Base-by-base conservation (phyloP, 1,140 invertebrate genomes). In the Saccostrea glomerata region DNA sequence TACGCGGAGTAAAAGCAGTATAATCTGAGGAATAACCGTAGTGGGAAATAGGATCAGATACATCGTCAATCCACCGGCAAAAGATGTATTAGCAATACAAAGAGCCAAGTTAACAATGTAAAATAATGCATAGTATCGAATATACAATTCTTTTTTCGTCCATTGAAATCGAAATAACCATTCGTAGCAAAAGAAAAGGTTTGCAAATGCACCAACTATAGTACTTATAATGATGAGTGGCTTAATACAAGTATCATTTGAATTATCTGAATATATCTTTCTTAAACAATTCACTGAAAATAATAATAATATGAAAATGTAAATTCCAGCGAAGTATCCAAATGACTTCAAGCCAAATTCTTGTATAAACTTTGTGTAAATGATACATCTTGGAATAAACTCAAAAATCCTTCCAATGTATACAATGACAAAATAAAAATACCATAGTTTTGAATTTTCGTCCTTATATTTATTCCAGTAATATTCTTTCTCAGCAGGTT, bases 141-240 rank as follows among this genome's bases (percentile, higher is more conserved):
- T 63, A 63, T 63, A 63, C n/a, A 63, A 63, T 3, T 20, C 5
- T 20, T 63, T 63, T n/a, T 63, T 63, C 17, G 17, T 20, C 58
- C 58, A 63, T 20, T 20, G 15, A 63, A 63, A 63, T 63, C 58
- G 58, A n/a, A 63, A 63, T 6, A 6, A 20, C 58, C 58, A 63
- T 63, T 63, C 58, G 58, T 63, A 63, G 58, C 58, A 63, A 63
- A 20, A 63, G 58, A 63, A 63, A 63, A 63, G 17, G 58, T 63
- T 63, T 63, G 58, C 58, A 63, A 60, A 20, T 6, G 5, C 15
- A 63, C 58, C n/a, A 17, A 63, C n/a, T 63, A 63, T 6, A n/a
- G 17, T 63, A 63, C 58, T 63, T 15, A 63, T 63, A 63, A 63
- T 17, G 17, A 63, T 20, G 15, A 63, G 58, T 17, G 58, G n/a